Conservation (phyloP, 2,888 invertebrate species). For the Leptopilina myrica region DNA sequence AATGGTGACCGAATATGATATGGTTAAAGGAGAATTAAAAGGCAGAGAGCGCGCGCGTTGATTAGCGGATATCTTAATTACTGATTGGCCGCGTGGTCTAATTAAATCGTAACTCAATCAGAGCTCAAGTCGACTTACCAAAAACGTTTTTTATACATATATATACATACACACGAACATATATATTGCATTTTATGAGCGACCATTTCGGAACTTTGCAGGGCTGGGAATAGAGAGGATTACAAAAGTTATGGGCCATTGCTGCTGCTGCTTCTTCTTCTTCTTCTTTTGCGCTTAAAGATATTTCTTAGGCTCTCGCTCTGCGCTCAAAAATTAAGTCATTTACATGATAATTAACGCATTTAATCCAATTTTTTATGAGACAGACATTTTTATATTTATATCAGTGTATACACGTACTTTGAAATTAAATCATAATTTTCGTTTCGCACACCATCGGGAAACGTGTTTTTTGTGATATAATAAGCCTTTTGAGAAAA, state of each 20-base stretch:
- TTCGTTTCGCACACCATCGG: not conserved
- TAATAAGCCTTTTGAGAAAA: no score
- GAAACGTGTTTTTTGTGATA: no score
- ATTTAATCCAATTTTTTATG: slow-evolving; percentile 27
- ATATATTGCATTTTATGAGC: slow-evolving; percentile 57
- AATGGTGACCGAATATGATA: slow-evolving; percentile 36
- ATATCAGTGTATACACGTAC: not conserved
- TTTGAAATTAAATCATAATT: slow-evolving; percentile 21
- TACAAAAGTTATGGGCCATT: slow-evolving; percentile 21
- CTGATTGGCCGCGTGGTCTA: slow-evolving; percentile 72
- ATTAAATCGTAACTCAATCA: slow-evolving; percentile 75
- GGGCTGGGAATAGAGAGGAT: slow-evolving; percentile 9
- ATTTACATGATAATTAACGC: slow-evolving; percentile 30
- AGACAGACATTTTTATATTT: not conserved
- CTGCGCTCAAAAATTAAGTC: slow-evolving; percentile 21
- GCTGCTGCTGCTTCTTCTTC: no score
- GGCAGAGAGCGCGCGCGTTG: slow-evolving; percentile 60
- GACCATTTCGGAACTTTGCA: slow-evolving; percentile 53
- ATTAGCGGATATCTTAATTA: slow-evolving; percentile 74
- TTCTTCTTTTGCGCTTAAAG: slow-evolving; percentile 1
- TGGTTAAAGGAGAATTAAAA: slow-evolving; percentile 26
- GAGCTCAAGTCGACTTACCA: slow-evolving; percentile 53
- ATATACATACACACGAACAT: no score
- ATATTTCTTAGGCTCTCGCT: not conserved
- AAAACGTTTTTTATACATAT: slow-evolving; percentile 35